Evolutionary conservation across 1,140 invertebrate species (phyloP), one percentile per base, ranked within the genome.

Genomic region (Brachionus manjavacas): DNA sequence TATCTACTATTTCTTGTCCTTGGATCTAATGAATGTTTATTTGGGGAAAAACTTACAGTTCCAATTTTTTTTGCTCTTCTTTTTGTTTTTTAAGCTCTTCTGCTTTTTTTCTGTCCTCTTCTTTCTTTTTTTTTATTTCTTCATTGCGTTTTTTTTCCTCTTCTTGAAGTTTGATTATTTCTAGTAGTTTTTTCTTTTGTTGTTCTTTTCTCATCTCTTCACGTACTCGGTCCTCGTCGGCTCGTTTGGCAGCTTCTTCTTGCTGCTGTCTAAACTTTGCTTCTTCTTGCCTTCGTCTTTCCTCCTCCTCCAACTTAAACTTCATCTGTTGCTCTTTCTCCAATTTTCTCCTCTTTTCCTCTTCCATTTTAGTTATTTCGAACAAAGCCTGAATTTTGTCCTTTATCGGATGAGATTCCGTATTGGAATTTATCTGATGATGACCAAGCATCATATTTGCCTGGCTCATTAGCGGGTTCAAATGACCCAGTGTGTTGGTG

Each of bases 371-470:
- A 1, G 79, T 64, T 68, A 43, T 41, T 68, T 81, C 79, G 41
- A 81, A 81, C 23, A 81, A 46, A 16, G 35, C 49, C 25, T 81
- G 79, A 43, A 81, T 81, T 68, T 81, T 81, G 79, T 81, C 79
- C 31, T 81, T 81, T 20, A 81, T 46, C 1, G 68, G 68, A n/a
- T 72, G 7, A 16, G 31, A 1, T 35, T 72, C 31, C 16, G 12
- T 6, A 16, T 72, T 41, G 25, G 25, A 35, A 31, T 14, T 31
- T 14, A 68, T 39, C 31, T 68, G 66, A 35, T 35, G 31, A 25
- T 23, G 60, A 14, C 28, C 66, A 9, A 60, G 20, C 52, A 60
- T 60, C 52, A 60, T 9, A 60, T 60, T 60, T 25, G n/a, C 52
- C 16, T 60, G 52, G 52, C 52, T 11, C n/a, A 20, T 60, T 3